A percentile compares a stretch with the other conserved stretches of the same genome.
Conservation (phyloP, 2,797 vertebrate genomes). For the Tauraco hartlaubi region DNA sequence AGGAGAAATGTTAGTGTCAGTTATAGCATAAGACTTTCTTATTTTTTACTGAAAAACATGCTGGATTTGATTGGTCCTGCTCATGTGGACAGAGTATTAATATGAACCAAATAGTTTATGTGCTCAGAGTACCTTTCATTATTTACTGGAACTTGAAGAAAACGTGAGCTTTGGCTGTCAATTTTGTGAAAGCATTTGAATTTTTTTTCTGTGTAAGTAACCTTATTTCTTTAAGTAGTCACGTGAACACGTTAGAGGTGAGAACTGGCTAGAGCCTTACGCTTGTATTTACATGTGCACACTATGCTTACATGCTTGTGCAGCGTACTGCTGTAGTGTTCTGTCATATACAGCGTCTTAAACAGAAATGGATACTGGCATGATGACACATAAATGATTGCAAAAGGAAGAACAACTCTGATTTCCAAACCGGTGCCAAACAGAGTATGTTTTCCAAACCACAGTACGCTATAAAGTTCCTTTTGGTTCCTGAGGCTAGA, state of each 20-base stretch:
- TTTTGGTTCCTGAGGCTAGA: not conserved
- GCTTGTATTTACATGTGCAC: not conserved
- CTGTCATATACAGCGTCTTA: not conserved
- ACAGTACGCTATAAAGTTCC: not conserved
- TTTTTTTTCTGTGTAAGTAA: not conserved
- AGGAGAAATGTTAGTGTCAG: not conserved
- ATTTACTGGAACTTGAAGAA: not conserved
- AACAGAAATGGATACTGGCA: not conserved
- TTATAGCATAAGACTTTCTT: not conserved
- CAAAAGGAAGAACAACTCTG: not conserved
- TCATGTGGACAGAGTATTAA: not conserved
- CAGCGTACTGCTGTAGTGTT: accelerated
- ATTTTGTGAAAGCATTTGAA: not conserved
- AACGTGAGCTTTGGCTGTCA: not conserved
- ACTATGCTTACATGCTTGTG: not conserved
- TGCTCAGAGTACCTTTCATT: not conserved
- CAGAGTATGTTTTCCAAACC: not conserved
- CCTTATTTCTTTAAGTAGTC: not conserved
- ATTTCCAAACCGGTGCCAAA: not conserved
- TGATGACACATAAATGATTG: not conserved
- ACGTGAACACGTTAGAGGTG: not conserved
- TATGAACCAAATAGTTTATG: not conserved
- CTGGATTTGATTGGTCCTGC: not conserved
- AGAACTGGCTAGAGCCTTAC: not conserved
- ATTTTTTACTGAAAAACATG: not conserved